These are phyloP conservation scores for Drosophila melanica DNA, from an alignment of 1,140 invertebrate genomes.

Conservation along the genomic window DNA sequence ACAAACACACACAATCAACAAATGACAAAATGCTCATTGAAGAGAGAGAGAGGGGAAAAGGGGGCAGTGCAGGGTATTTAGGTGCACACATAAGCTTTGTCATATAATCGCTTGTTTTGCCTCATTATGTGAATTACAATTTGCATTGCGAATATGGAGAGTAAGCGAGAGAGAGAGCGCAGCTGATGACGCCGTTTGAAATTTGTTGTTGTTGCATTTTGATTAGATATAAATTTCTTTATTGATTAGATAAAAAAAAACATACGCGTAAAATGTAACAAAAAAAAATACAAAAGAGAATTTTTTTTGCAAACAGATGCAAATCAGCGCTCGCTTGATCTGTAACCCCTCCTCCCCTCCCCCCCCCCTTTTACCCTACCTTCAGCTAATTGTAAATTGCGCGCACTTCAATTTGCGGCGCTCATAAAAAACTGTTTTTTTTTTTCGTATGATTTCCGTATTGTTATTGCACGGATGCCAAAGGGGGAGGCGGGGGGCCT, in stretches of 20 bases:
- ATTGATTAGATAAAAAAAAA: constrained; percentile 80
- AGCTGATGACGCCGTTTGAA: constrained; percentile 21
- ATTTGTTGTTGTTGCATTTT: constrained; percentile 49
- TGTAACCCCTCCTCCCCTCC: constrained; percentile 5
- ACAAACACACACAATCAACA: constrained; percentile 3
- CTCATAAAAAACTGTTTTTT: constrained; percentile 63
- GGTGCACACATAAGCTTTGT: constrained; percentile 13
- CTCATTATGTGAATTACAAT: constrained; percentile 54
- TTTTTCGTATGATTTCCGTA: constrained; percentile 30
- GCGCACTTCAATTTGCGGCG: constrained; percentile 72
- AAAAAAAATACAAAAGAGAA: constrained; percentile 25
- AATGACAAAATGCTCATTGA: constrained; percentile 25
- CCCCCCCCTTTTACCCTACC: not conserved
- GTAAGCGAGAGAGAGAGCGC: not conserved
- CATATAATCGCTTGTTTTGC: constrained; percentile 45
- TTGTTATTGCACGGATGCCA: constrained; percentile 10
- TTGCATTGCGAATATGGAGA: constrained; percentile 20
- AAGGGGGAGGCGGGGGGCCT: not conserved
- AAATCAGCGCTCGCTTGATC: constrained; percentile 62
- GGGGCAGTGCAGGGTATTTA: not conserved
- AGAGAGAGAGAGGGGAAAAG: not conserved
- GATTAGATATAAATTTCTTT: constrained; percentile 81
- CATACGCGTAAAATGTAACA: constrained; percentile 25
- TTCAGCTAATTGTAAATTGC: constrained; percentile 67
- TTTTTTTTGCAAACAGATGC: constrained; percentile 34